Evolutionary conservation across 1,140 invertebrate species (phyloP), one percentile per base, ranked within the genome.

Genomic region (Zaprionus tsacasi): DNA sequence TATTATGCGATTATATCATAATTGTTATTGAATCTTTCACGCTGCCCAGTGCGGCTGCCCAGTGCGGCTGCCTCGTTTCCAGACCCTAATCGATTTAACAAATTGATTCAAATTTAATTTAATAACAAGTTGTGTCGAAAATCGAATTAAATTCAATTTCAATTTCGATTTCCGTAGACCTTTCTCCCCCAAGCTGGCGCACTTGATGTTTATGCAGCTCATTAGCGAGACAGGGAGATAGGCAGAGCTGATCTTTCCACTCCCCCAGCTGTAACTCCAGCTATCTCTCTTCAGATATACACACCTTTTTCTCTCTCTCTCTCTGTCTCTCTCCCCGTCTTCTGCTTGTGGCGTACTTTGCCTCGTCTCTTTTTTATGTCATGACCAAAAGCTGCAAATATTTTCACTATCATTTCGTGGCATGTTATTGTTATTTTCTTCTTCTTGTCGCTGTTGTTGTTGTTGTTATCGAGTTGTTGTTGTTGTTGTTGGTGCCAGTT

Each of bases 321-420:
- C 40, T 45, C n/a, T 6, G 8, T 3, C 15, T 25, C 11, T 6
- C 8, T 45, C 6, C 11, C 8, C 12, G 10, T 38, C 36, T 38
- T 6, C 8, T 45, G n/a, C 10, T 15, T 48, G 15, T 10, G 15
- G 13, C 17, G 45, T 25, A 50, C 45, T 50, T 25, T 11, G 10
- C 17, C 17, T 17, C 45, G 15, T 17, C 45, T 50, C 21, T 25
- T 50, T 79, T 86, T 82, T 74, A 87, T 87, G 82, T 82, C 83
- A 88, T 89, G 80, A 89, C 83, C 80, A 88, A 88, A 86, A 87
- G 69, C 70, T 63, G 58, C 77, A 79, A 83, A 79, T 81, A 89
- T 88, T 88, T 88, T 88, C 83, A 88, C 83, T 88, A 88, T 89
- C 83, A 88, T 89, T 86, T 89, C 68, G 85, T 76, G 73, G 58